Conservation (phyloP, 2,113 vertebrate genomes). For the Eptesicus fuscus region DNA sequence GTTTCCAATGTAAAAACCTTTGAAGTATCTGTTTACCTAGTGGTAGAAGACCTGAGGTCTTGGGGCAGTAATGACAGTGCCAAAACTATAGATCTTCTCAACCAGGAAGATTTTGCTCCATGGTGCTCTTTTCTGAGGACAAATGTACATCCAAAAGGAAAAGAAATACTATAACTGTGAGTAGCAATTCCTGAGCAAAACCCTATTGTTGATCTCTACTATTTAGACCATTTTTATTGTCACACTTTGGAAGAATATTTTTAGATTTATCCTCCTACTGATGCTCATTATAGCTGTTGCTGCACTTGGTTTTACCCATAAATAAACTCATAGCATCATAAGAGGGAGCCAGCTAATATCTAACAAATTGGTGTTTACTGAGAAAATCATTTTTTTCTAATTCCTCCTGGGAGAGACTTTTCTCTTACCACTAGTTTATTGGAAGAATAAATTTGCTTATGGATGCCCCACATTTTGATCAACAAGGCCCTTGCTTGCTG, state of each 20-base stretch:
- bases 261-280: not conserved
- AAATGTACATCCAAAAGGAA: not conserved
- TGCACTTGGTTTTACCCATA: not conserved
- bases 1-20: not conserved
- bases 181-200: not conserved
- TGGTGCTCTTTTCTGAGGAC: not conserved
- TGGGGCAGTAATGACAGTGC: not conserved
- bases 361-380: not conserved
- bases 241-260: not conserved
- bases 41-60: not conserved
- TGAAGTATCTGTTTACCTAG: not conserved
- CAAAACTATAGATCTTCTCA: not conserved
- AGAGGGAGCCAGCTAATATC: not conserved
- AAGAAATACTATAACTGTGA: not conserved
- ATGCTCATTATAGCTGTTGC: not conserved
- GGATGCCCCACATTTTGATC: not conserved
- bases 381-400: slow-evolving; percentile 11
- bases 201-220: not conserved
- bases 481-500: not conserved
- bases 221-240: not conserved
- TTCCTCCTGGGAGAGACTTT: not conserved
- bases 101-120: not conserved
- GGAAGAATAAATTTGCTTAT: not conserved
- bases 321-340: not conserved
- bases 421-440: not conserved